These are phyloP conservation scores for Cosmopolites sordidus DNA, from an alignment of 2,888 invertebrate species.

Conservation along the genomic window DNA sequence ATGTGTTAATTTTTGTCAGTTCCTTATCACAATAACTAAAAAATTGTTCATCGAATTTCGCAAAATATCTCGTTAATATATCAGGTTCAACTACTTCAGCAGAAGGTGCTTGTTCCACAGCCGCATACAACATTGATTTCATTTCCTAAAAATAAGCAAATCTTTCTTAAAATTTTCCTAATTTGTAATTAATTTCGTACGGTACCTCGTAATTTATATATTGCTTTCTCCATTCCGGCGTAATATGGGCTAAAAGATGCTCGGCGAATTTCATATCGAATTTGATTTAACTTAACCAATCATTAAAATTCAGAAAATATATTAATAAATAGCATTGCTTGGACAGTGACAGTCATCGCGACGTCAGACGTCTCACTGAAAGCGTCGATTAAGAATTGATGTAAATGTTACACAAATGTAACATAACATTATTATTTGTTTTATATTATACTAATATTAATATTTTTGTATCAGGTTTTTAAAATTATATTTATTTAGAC, in stretches of 20 bases:
- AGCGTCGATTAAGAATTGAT: too few species aligned
- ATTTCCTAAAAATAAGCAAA: constrained; percentile 64
- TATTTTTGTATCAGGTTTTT: too few species aligned
- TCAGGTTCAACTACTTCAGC: constrained; percentile 87
- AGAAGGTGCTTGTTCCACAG: constrained; percentile 87
- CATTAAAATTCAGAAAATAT: neutral
- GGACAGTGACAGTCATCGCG: constrained; percentile 11
- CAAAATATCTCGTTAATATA: constrained; percentile 80
- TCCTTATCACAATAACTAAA: constrained; percentile 94
- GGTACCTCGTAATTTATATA: constrained; percentile 38
- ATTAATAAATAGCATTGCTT: constrained; percentile 4
- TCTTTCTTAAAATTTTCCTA: neutral
- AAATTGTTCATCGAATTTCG: constrained; percentile 92
- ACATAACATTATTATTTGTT: too few species aligned
- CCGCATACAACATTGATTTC: constrained; percentile 91
- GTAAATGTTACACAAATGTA: too few species aligned
- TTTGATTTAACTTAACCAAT: neutral
- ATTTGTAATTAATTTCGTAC: neutral
- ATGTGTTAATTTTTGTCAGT: constrained; percentile 93
- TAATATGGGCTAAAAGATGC: constrained; percentile 11
- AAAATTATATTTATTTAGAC: too few species aligned
- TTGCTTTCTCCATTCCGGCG: constrained; percentile 10
- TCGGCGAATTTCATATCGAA: constrained; percentile 5
- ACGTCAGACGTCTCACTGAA: constrained; percentile 13
- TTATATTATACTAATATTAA: too few species aligned